Percentiles rank a stretch among this genome's conserved stretches.
phyloP scores from a whole-genome alignment of 2,888 invertebrate species.

The Mylabris sibirica region DNA sequence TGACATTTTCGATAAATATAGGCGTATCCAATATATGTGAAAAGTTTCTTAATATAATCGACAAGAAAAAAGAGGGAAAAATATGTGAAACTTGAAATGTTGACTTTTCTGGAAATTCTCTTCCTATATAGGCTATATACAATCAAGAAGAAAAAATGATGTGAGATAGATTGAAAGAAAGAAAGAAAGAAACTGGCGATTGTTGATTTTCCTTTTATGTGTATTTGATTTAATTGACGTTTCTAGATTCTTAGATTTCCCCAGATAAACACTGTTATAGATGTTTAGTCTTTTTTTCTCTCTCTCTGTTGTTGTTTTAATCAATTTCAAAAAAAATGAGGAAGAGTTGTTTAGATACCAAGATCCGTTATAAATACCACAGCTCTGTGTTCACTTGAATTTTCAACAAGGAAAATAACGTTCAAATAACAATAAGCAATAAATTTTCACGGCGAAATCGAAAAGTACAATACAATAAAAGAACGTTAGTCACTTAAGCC shows the following conservation, averaged over 20 bases:
- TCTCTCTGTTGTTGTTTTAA: not conserved
- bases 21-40: not conserved
- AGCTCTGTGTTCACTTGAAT: not conserved
- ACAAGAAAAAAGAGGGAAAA: not conserved
- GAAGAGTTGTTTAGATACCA: not conserved
- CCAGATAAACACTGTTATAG: not conserved
- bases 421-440: too few species aligned
- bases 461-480: too few species aligned
- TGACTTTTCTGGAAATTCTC: not conserved
- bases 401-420: not conserved
- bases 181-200: not conserved
- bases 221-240: constrained; percentile 6
- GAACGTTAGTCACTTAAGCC: too few species aligned
- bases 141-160: too few species aligned
- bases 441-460: too few species aligned
- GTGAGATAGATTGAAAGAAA: not conserved
- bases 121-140: not conserved
- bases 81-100: not conserved
- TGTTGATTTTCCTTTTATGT: constrained; percentile 10
- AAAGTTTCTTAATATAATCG: not conserved
- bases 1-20: constrained; percentile 3
- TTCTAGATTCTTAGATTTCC: constrained; percentile 6
- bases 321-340: constrained; percentile 12
- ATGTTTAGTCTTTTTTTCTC: not conserved
- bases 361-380: not conserved